phyloP scores from a whole-genome alignment of 2,797 vertebrate genomes.

The Sebastes iracundus region DNA sequence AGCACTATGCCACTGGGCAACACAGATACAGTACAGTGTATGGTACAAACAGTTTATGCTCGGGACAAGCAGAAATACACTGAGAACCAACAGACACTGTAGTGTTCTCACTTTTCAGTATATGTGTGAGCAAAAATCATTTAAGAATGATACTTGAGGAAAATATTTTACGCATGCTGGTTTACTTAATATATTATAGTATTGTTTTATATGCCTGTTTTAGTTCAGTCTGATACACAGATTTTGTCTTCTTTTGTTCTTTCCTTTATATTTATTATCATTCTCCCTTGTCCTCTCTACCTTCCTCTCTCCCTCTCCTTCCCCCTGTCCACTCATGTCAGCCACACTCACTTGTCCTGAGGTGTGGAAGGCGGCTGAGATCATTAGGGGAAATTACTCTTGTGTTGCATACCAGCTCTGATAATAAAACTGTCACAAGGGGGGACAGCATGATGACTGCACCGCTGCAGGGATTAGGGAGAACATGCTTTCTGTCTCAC shows the following conservation, averaged over 20 bases:
- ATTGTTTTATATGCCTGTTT: background rate
- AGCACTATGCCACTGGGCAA: too few species aligned
- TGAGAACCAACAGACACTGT: background rate
- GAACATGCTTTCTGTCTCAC: slow-evolving; percentile 24
- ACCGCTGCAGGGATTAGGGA: slow-evolving; percentile 20
- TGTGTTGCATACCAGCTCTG: slow-evolving; percentile 75
- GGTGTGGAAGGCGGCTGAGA: slow-evolving; percentile 73
- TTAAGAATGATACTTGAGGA: background rate
- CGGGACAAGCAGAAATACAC: background rate
- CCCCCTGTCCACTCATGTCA: slow-evolving; percentile 59
- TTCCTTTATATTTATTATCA: background rate
- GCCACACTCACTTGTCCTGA: slow-evolving; percentile 81
- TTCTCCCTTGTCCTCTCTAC: background rate
- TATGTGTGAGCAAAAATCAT: background rate
- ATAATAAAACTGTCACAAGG: slow-evolving; percentile 79
- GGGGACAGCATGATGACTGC: slow-evolving; percentile 53
- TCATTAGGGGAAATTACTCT: slow-evolving; percentile 82
- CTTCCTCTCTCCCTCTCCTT: background rate
- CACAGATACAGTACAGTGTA: too few species aligned
- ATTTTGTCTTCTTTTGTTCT: background rate
- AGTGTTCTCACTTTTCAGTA: background rate
- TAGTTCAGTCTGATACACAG: background rate
- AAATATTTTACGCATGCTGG: background rate
- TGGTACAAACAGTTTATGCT: background rate
- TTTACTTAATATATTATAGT: background rate